Evolutionary conservation across 2,113 vertebrate species (phyloP).

Genomic region (Prunella himalayana): DNA sequence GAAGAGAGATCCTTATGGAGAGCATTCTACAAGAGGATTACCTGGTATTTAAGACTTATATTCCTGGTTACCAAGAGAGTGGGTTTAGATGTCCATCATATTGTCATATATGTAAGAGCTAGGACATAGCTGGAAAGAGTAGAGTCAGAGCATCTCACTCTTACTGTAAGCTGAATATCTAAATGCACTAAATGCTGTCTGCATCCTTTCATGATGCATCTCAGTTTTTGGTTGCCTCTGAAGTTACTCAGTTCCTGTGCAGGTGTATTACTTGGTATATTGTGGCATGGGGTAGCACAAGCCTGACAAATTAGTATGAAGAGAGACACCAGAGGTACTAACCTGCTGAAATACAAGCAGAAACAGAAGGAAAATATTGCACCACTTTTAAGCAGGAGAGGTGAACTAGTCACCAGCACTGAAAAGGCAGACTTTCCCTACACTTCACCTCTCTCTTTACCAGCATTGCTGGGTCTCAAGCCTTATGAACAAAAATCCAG

Average conservation of each 20-base stretch:
- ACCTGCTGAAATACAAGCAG: neutral
- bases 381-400: neutral
- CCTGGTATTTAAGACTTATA: neutral
- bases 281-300: neutral
- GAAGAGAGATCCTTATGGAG: neutral
- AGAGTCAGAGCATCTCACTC: neutral
- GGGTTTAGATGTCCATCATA: neutral
- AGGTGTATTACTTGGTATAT: neutral
- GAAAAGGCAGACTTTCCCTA: neutral
- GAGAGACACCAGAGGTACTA: neutral
- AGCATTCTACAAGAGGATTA: neutral
- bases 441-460: neutral
- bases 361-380: neutral
- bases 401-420: neutral
- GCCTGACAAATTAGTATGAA: neutral
- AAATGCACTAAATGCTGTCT: neutral
- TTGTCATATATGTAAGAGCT: neutral
- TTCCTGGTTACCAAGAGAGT: neutral
- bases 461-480: neutral
- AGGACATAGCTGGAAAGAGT: neutral
- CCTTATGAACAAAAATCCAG: neutral
- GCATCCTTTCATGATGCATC: neutral
- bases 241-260: neutral
- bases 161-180: neutral
- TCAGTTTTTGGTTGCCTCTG: neutral